Percentiles rank a stretch among this genome's conserved stretches.
These are phyloP conservation scores for Siniperca chuatsi DNA, from an alignment of 2,113 vertebrate species.

Conservation along the genomic window DNA sequence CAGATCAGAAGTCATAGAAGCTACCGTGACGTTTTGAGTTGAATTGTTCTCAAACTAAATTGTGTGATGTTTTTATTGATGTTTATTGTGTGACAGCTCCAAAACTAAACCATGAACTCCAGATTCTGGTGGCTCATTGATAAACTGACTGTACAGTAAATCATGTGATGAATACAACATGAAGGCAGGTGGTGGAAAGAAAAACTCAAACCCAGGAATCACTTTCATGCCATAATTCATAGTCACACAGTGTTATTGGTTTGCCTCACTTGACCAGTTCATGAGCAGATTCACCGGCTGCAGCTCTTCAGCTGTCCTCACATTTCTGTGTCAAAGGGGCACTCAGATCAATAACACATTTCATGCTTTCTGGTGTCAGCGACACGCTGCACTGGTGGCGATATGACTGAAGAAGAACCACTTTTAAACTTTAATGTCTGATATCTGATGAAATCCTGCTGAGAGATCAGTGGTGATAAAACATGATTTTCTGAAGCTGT, in stretches of 20 bases:
- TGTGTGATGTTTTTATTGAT: neutral
- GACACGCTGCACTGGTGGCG: neutral
- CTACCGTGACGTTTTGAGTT: neutral
- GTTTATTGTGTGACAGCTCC: neutral
- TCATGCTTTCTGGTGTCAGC: conserved; percentile 53
- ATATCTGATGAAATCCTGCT: neutral
- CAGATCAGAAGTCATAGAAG: neutral
- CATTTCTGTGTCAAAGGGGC: conserved; percentile 25
- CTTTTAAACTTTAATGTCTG: neutral
- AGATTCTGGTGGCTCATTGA: neutral
- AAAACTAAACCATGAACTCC: neutral
- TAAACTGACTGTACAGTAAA: neutral
- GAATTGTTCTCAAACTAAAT: neutral
- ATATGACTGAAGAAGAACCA: neutral
- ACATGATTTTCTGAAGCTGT: neutral
- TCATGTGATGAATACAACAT: conserved; percentile 17
- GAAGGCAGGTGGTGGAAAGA: conserved; percentile 8
- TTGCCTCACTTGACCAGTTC: conserved; percentile 40
- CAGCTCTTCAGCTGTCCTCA: conserved; percentile 12
- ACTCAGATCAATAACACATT: conserved; percentile 61
- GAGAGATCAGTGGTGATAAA: neutral
- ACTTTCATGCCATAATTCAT: conserved; percentile 49
- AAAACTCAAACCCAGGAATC: neutral
- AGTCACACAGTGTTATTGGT: conserved; percentile 23
- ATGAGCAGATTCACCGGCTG: conserved; percentile 15